Conservation (phyloP, 2,113 vertebrate species). For the Alethe diademata region DNA sequence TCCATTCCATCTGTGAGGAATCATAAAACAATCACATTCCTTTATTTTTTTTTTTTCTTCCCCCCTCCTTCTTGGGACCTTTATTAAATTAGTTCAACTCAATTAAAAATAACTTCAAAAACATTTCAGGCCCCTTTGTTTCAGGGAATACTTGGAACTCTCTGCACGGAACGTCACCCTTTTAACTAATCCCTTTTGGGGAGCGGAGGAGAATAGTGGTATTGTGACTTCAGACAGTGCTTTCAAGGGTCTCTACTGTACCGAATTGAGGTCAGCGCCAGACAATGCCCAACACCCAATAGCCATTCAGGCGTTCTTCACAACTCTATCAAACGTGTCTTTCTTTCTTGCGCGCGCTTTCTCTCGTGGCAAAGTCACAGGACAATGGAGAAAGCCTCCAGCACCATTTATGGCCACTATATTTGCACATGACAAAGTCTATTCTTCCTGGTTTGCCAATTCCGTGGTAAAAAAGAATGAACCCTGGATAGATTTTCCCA, state of each 20-base stretch:
- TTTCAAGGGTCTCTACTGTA: slow-evolving; percentile 97
- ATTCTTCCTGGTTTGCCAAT: slow-evolving; percentile 78
- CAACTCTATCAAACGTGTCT: slow-evolving; percentile 97
- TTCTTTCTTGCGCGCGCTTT: slow-evolving; percentile 87
- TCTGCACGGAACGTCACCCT: slow-evolving; percentile 91
- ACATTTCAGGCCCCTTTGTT: slow-evolving; percentile 84
- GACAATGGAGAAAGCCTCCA: slow-evolving; percentile 87
- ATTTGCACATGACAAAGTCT: slow-evolving; percentile 84
- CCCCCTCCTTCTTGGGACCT: slow-evolving; percentile 71
- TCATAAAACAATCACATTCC: slow-evolving; percentile 86
- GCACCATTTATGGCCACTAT: slow-evolving; percentile 82
- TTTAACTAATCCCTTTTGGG: slow-evolving; percentile 97
- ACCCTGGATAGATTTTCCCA: slow-evolving; percentile 77
- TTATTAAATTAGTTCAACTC: slow-evolving; percentile 88
- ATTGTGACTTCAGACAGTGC: slow-evolving; percentile 95
- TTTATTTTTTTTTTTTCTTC: slow-evolving; percentile 69
- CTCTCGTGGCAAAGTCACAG: slow-evolving; percentile 86
- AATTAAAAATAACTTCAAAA: slow-evolving; percentile 90
- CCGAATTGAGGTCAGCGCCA: slow-evolving; percentile 96
- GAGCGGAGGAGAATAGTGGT: slow-evolving; percentile 90
- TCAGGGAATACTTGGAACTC: slow-evolving; percentile 93
- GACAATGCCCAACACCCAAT: slow-evolving; percentile 97
- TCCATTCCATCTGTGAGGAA: slow-evolving; percentile 81
- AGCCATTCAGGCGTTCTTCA: slow-evolving; percentile 92
- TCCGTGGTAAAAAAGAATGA: slow-evolving; percentile 66